Conservation (phyloP, 2,113 vertebrate genomes). For the Odocoileus virginianus region DNA sequence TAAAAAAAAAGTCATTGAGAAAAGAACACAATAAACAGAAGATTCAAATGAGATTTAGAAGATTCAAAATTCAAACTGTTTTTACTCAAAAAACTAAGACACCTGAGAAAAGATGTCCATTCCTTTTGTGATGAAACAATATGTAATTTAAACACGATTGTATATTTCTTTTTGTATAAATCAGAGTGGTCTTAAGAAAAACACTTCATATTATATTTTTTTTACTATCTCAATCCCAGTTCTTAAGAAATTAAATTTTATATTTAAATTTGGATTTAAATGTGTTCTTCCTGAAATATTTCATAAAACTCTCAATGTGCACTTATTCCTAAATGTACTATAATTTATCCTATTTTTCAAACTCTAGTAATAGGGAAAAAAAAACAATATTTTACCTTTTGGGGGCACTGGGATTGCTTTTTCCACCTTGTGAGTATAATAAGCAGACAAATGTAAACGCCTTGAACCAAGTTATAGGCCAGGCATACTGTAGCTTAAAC, state of each 20-base stretch:
- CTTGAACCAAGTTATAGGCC: constrained; percentile 40
- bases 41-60: background rate
- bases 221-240: background rate
- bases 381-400: constrained; percentile 61
- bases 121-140: background rate
- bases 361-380: background rate
- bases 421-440: constrained; percentile 37
- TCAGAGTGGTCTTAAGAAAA: background rate
- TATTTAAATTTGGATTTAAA: constrained; percentile 38
- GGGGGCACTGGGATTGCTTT: background rate
- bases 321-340: background rate
- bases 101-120: background rate
- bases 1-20: background rate
- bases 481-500: background rate
- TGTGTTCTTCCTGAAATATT: background rate
- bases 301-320: background rate
- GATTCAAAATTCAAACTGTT: background rate
- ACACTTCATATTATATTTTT: background rate
- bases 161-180: background rate
- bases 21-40: background rate
- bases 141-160: background rate
- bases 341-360: constrained; percentile 27
- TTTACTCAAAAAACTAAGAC: constrained; percentile 11
- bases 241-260: constrained; percentile 38
- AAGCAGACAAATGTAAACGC: constrained; percentile 32